Base-by-base conservation (phyloP, 2,113 vertebrate species). In the Microtus richardsoni region DNA sequence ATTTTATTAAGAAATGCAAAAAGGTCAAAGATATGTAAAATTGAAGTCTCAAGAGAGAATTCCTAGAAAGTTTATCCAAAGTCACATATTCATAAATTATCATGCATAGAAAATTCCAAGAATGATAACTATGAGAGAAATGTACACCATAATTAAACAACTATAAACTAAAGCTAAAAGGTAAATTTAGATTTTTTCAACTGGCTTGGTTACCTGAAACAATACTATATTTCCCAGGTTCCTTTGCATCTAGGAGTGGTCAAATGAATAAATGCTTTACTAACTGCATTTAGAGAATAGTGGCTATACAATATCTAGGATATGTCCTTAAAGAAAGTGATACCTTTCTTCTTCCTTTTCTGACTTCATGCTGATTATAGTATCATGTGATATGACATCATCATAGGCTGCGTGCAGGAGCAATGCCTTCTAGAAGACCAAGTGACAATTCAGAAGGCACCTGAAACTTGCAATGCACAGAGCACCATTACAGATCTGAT, bases 11-110 rank as follows among this genome's bases (percentile, higher is more conserved):
- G 62, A 94, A 95, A 77, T 71, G 64, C 24, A 82, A 92, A 96
- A 96, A 96, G 78, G 13, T 75, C 85, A 95, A 92, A 83, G 19
- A 64, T n/a, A 44, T 4, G 88, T 87, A 21, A 68, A 91, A 30
- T 58, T 77, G 6, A n/a, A 94, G n/a, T 49, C 17, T 28, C 30
- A 89, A 70, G 13, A 86, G 7, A 70, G 60, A 88, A 44, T 44
- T 28, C 10, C 7, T 93, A 80, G 39, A 66, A 93, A 78, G 54
- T 64, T 83, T 74, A 28, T 16, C 2, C 74, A 89, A 90, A 60
- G 52, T 70, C 13, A 85, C 66, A 83, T 26, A 36, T 87, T 83
- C 64, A 60, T 26, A 88, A 91, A 26, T 79, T 21, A 80, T 52
- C 26, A 84, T 87, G 3, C 2, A 47, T 49, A 91, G 58, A 79